These are phyloP conservation scores for Apostichopus leukothele DNA, from an alignment of 53 echinoderm and acorn worm species.

Conservation along the genomic window DNA sequence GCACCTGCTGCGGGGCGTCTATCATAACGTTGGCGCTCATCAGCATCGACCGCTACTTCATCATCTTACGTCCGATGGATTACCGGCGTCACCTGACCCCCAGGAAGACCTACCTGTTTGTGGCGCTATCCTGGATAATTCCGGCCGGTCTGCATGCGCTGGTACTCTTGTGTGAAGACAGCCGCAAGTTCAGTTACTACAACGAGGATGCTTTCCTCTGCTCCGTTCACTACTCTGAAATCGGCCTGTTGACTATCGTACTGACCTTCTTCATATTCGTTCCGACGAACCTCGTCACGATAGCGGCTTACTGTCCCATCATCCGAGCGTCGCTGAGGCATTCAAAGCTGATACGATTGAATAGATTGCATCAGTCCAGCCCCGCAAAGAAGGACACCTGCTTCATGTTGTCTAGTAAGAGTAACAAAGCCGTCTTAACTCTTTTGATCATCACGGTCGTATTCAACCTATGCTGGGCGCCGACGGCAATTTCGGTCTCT, in stretches of 20 bases:
- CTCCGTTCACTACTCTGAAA: neutral
- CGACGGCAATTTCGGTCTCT: constrained; percentile 15
- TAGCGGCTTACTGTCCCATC: constrained; percentile 5
- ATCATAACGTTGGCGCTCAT: constrained; percentile 40
- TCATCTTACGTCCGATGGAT: constrained; percentile 15
- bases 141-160: neutral
- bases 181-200: constrained; percentile 2
- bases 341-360: constrained; percentile 26
- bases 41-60: constrained; percentile 48
- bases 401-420: neutral
- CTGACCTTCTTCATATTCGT: neutral
- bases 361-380: neutral
- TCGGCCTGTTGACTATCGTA: neutral
- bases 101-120: neutral
- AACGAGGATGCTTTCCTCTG: constrained; percentile 15
- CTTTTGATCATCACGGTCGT: constrained; percentile 46
- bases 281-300: constrained; percentile 28
- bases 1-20: constrained; percentile 30
- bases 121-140: constrained; percentile 9
- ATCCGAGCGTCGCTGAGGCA: constrained; percentile 16
- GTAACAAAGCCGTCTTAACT: constrained; percentile 47
- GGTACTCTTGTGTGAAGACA: neutral
- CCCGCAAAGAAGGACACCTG: neutral
- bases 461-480: constrained; percentile 55
- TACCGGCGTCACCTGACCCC: constrained; percentile 7